phyloP scores from a whole-genome alignment of 2,113 vertebrate species.

The Hydropotes inermis region DNA sequence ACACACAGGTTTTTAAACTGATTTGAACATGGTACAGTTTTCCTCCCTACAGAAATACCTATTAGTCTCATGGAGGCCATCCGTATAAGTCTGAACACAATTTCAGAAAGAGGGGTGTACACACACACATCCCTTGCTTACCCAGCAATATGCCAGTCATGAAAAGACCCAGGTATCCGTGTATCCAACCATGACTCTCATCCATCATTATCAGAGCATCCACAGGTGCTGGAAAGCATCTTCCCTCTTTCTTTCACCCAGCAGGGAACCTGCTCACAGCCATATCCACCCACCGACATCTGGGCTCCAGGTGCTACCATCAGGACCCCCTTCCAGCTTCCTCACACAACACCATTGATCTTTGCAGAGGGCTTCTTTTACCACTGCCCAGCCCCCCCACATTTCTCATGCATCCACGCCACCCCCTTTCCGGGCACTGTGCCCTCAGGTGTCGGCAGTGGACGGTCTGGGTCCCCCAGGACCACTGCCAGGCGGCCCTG shows the following conservation, averaged over 20 bases:
- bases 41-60: not conserved
- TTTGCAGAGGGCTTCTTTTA: not conserved
- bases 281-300: not conserved
- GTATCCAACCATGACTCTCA: not conserved
- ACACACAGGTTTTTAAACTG: not conserved
- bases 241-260: not conserved
- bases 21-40: not conserved
- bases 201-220: not conserved
- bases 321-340: not conserved
- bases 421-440: not conserved
- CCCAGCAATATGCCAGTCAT: not conserved
- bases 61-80: not conserved
- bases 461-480: not conserved
- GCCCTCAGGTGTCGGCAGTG: accelerated
- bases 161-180: not conserved
- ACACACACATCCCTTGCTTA: not conserved
- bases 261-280: not conserved
- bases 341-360: no score
- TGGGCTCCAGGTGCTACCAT: accelerated
- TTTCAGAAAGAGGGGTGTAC: not conserved
- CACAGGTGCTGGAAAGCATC: not conserved
- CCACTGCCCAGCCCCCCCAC: accelerated
- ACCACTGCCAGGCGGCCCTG: not conserved
- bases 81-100: not conserved
- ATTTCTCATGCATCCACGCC: not conserved